Percentiles rank a stretch among this genome's conserved stretches.
These are phyloP conservation scores for Corythoichthys haematopterus DNA, from an alignment of 2,113 vertebrate genomes.

Conservation along the genomic window DNA sequence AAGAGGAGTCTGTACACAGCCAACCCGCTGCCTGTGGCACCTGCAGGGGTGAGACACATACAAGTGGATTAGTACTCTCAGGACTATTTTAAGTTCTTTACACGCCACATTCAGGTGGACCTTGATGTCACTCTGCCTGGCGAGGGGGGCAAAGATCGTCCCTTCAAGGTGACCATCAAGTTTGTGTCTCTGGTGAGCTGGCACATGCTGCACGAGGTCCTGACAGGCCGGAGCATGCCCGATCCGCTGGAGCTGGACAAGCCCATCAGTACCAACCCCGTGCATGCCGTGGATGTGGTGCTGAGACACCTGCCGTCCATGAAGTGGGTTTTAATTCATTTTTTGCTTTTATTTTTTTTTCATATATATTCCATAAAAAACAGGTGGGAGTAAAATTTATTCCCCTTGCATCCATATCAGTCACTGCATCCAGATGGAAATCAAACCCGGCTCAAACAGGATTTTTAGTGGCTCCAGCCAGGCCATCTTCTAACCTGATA, in stretches of 20 bases:
- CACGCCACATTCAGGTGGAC: conserved; percentile 80
- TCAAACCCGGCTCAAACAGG: conserved; percentile 34
- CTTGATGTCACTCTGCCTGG: conserved; percentile 98
- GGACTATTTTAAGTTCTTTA: neutral
- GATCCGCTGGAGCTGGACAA: conserved; percentile 98
- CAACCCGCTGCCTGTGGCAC: conserved; percentile 94
- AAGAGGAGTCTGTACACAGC: conserved; percentile 98
- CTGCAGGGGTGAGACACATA: conserved; percentile 78
- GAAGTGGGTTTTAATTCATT: conserved; percentile 75
- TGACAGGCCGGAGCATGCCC: conserved; percentile 92
- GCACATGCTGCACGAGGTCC: conserved; percentile 97
- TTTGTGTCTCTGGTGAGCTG: conserved; percentile 98
- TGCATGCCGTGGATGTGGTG: conserved; percentile 97
- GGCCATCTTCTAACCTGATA: conserved; percentile 21
- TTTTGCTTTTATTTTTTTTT: too few relatives aligned
- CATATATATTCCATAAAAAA: neutral
- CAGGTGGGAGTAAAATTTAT: neutral
- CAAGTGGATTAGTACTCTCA: neutral
- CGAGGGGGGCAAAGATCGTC: conserved; percentile 96
- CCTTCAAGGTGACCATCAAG: conserved; percentile 96
- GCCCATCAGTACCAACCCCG: conserved; percentile 98
- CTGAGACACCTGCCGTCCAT: conserved; percentile 97
- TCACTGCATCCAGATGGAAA: conserved; percentile 41
- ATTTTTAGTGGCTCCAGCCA: conserved; percentile 9
- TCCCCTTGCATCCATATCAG: conserved; percentile 20